Base-by-base conservation (phyloP, 2,797 vertebrate species). In the Molossus molossus region DNA sequence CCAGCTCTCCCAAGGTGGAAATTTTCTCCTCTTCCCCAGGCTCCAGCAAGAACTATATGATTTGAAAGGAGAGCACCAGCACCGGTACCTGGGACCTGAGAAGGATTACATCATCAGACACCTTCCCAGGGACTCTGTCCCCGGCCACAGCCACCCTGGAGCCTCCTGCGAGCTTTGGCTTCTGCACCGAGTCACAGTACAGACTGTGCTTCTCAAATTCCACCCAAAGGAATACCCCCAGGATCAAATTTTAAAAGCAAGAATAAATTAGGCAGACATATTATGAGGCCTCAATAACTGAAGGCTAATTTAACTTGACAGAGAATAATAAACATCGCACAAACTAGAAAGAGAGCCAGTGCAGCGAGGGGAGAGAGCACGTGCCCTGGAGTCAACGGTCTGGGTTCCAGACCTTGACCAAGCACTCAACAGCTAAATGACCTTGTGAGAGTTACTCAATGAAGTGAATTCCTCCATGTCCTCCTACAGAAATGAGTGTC, bases 191-290 rank as follows among this genome's bases (percentile, higher is more conserved):
- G 6, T 62, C 85, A 33, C 57, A 62, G 64, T 4, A 6, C 17
- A 45, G 48, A 82, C n/a, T 17, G 14, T 33, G 40, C 45, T 25
- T 83, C 92, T 97, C 70, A 0, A 69, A 62, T 97, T 81, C 86
- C 87, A 95, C 93, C 67, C 93, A 40, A 33, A 87, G 79, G 83
- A 85, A 84, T 58, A 60, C 67, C n/a, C 67, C 25, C n/a, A 17
- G 94, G 86, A 87, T 89, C 94, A 90, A 64, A 55, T 88, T 95
- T 94, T 95, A 87, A 95, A 96, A 84, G 85, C 84, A 94, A 83
- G 82, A 76, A 93, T 96, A 93, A 96, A 94, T 80, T 48, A 94
- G 45, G 58, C 82, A 86, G 89, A 83, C 73, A 23, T 88, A 48
- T 25, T 76, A 73, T 70, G 81, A 90, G 80, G 64, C 17, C 48